Evolutionary conservation across 1,140 invertebrate species (phyloP).

Genomic region (Sitophilus oryzae): DNA sequence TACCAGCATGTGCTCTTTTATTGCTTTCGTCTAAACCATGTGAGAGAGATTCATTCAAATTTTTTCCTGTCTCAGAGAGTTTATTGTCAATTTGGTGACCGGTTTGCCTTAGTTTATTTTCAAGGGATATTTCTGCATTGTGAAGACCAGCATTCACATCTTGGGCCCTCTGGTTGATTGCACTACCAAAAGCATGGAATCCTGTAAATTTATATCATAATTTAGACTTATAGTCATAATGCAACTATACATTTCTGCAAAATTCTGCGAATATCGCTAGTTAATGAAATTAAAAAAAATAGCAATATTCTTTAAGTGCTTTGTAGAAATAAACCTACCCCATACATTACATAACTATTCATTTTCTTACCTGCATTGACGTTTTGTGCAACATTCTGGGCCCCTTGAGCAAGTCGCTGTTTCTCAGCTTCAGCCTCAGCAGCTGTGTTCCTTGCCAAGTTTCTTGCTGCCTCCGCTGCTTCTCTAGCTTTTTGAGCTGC

Average conservation of each 20-base stretch:
- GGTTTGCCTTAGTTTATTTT: slow-evolving; percentile 20
- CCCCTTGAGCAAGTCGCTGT: slow-evolving; percentile 11
- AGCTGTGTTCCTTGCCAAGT: slow-evolving; percentile 9
- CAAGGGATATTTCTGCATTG: slow-evolving; percentile 26
- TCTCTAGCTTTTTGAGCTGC: slow-evolving; percentile 16
- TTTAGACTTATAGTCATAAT: too few relatives aligned
- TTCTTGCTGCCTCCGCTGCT: slow-evolving; percentile 9
- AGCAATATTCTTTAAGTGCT: background rate
- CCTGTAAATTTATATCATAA: slow-evolving; percentile 15
- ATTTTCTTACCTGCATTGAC: slow-evolving; percentile 10
- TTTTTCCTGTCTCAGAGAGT: slow-evolving; percentile 20
- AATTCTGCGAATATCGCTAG: background rate
- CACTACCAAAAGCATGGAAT: slow-evolving; percentile 15
- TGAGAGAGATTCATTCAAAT: slow-evolving; percentile 24
- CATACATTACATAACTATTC: background rate
- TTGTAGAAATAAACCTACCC: background rate
- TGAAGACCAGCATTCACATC: slow-evolving; percentile 25
- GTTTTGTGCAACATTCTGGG: slow-evolving; percentile 15
- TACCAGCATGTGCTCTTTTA: slow-evolving; percentile 29
- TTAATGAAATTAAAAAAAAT: slow-evolving; percentile 1
- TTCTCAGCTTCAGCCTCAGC: slow-evolving; percentile 14
- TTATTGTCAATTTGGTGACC: slow-evolving; percentile 28
- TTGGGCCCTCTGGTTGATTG: slow-evolving; percentile 19
- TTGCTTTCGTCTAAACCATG: slow-evolving; percentile 29
- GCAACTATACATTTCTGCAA: background rate